phyloP scores from a whole-genome alignment of 2,113 vertebrate species.

The Ancistrus triradiatus region DNA sequence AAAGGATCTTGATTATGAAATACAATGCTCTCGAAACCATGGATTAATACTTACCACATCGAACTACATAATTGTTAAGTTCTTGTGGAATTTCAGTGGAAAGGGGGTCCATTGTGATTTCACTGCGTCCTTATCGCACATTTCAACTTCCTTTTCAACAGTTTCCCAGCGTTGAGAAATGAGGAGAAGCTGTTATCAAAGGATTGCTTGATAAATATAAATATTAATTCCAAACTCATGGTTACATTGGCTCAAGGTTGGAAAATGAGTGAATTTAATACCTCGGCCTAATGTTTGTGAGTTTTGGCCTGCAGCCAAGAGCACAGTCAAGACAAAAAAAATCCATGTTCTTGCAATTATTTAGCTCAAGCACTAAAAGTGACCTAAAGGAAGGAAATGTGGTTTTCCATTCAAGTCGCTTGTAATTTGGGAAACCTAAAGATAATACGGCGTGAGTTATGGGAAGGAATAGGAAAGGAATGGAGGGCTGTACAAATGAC shows the following conservation, averaged over 20 bases:
- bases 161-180: too few relatives aligned
- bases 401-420: conserved; percentile 8
- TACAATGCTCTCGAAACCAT: too few relatives aligned
- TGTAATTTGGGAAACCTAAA: background rate
- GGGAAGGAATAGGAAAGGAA: background rate
- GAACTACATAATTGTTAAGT: too few relatives aligned
- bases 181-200: conserved; percentile 43
- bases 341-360: background rate
- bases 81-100: too few relatives aligned
- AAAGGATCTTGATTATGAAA: too few relatives aligned
- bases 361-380: background rate
- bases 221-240: conserved; percentile 46
- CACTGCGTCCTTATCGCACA: too few relatives aligned
- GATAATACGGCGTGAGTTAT: conserved; percentile 1
- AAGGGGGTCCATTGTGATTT: too few relatives aligned
- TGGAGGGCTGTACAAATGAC: background rate
- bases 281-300: conserved; percentile 28
- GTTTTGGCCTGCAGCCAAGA: conserved; percentile 35
- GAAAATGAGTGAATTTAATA: conserved; percentile 33
- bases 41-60: too few relatives aligned
- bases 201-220: conserved; percentile 36
- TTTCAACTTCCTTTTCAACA: too few relatives aligned
- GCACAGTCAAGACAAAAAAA: background rate
- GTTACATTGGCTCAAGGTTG: conserved; percentile 35
- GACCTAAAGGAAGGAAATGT: conserved; percentile 17